Base-by-base conservation (phyloP, 2,113 vertebrate genomes). In the Callionymus lyra region DNA sequence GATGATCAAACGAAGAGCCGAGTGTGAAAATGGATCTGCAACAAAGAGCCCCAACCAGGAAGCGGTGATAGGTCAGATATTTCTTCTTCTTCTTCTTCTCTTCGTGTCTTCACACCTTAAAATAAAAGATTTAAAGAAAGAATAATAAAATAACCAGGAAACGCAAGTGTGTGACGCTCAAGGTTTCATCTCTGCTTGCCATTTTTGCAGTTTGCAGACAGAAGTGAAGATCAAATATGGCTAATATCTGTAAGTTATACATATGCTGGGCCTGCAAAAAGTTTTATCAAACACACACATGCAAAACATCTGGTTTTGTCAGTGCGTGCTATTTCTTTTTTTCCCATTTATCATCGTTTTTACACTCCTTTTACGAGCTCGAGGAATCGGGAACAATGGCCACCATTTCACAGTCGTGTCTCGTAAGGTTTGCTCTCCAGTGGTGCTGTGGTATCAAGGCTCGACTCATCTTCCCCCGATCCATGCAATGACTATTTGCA, bases 1-100 rank as follows among this genome's bases (percentile, higher is more conserved):
- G 83, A 79, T 82, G 85, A 72, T 63, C 63, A 82, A 50, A 83
- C 60, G 40, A 32, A 79, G 68, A 59, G 14, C 66, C 55, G 89
- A 90, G 31, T 70, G 81, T 56, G 80, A 77, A 34, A 86, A 87
- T 63, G 89, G 88, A 60, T 74, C 79, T 38, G 50, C 79, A 31
- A 55, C 70, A 46, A 86, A 86, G 36, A 80, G 76, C 55, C 59
- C 74, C 37, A 81, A 82, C 77, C 88, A 91, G 80, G 91, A 82
- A 45, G 73, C 86, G 51, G 70, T 79, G 31, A 85, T 84, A 84
- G 90, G 91, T 93, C 86, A 70, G 76, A 56, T 27, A 31, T 35
- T 37, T 35, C 15, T 49, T 6, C 27, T 51, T 10, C 34, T 13
- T 53, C 8, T 21, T 31, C 3, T 12, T 9, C 17, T 1, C 4